Evolutionary conservation across 2,888 invertebrate genomes (phyloP).

Genomic region (Ennomos quercinarius): DNA sequence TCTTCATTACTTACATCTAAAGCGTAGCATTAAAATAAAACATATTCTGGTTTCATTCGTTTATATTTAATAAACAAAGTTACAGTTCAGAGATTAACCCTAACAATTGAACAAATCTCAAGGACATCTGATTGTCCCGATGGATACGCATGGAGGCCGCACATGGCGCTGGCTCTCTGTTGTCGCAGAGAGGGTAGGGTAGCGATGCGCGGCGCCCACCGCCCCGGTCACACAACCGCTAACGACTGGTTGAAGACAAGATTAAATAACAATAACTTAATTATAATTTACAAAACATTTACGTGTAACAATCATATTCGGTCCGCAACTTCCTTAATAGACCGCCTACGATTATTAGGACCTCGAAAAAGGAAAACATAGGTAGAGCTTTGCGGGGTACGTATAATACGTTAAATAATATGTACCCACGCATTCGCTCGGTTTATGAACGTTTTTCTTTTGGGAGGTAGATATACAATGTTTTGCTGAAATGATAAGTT

Average conservation of each 20-base stretch:
- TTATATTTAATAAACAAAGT: constrained; percentile 86
- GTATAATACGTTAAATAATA: constrained; percentile 49
- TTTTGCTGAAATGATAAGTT: constrained; percentile 59
- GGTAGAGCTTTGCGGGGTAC: constrained; percentile 73
- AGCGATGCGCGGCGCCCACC: constrained; percentile 59
- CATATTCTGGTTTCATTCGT: constrained; percentile 74
- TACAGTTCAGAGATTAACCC: constrained; percentile 85
- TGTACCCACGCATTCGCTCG: constrained; percentile 75
- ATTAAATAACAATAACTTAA: constrained; percentile 70
- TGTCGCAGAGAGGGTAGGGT: constrained; percentile 8
- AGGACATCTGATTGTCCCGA: constrained; percentile 71
- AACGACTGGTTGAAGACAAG: constrained; percentile 64
- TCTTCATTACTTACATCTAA: not conserved
- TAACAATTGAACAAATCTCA: constrained; percentile 83
- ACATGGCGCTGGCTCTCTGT: constrained; percentile 46
- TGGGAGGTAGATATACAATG: constrained; percentile 69
- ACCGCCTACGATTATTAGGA: constrained; percentile 67
- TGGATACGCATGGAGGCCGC: constrained; percentile 62
- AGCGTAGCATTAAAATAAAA: constrained; percentile 51
- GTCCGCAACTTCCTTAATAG: constrained; percentile 80
- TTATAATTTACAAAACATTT: constrained; percentile 64
- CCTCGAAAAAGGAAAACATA: constrained; percentile 75
- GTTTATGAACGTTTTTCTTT: constrained; percentile 69
- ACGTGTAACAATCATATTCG: constrained; percentile 64
- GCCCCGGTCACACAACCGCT: constrained; percentile 69